phyloP scores from a whole-genome alignment of 1,140 invertebrate genomes.

The Eubasilissa regina region DNA sequence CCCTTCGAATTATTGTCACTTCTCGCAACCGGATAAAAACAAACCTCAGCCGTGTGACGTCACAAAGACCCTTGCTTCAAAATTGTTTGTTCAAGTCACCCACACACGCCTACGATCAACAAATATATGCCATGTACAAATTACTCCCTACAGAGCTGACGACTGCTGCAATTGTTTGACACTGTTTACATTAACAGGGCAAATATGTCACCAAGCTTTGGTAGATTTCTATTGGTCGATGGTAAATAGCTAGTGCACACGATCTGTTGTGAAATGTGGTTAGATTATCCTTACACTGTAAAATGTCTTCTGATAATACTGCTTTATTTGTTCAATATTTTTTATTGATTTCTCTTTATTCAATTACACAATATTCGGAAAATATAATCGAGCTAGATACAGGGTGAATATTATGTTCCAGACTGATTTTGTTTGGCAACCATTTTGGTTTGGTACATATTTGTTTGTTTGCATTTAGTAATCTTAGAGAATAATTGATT shows the following conservation, averaged over 20 bases:
- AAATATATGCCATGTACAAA: background rate
- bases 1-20: no score
- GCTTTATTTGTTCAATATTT: no score
- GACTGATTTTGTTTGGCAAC: no score
- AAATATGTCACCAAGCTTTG: constrained; percentile 6
- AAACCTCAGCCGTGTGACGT: background rate
- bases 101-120: background rate
- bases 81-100: constrained; percentile 15
- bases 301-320: no score
- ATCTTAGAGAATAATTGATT: no score
- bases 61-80: background rate
- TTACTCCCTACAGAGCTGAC: background rate
- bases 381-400: no score
- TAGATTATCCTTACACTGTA: background rate
- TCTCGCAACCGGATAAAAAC: background rate
- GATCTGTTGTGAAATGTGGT: background rate
- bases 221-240: background rate
- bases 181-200: background rate
- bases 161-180: background rate
- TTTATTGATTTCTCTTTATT: no score
- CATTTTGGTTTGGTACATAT: no score
- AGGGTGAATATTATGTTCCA: no score
- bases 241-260: background rate
- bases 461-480: no score
- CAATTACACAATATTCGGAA: no score